Evolutionary conservation across 2,113 vertebrate genomes (phyloP), one percentile per base, ranked within the genome.

Genomic region (Otis tarda): DNA sequence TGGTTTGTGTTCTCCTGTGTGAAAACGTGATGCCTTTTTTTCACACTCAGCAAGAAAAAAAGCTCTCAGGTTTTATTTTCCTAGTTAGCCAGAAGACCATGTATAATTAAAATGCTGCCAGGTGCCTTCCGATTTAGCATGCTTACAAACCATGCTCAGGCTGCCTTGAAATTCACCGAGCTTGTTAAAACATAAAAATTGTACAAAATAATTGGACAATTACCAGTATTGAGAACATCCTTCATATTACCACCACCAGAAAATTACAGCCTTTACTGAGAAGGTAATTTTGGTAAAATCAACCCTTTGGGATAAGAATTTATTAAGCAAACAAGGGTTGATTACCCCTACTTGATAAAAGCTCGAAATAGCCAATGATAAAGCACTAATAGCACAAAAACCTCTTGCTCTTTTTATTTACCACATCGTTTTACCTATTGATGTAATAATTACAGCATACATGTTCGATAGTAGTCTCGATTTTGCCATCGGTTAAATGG

Each of bases 241-340:
- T 83, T 93, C 67, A 88, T 88, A 77, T 88, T 80, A 61, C 35
- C 55, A 85, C 41, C 0, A 83, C 41, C 0, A 5, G 83, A 92
- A 97, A 97, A 97, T 96, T 93, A 83, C 50, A 80, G 50, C 75
- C 68, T 93, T 88, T 86, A 41, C 83, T 20, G 59, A 39, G 6
- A 76, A 92, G 50, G 79, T 92, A 90, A 92, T 96, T 93, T 80
- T 92, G 85, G 80, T 77, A 90, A 97, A 92, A 95, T 92, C 79
- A 94, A 73, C 92, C 76, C 45, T 93, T 63, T 50, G 45, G 70
- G 63, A 50, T 79, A 92, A 79, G 83, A 94, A 94, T 88, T 88
- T 86, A 93, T 94, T 77, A 94, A 88, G 80, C 75, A 77, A 88
- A 75, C 57, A 86, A 83, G 88, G 37, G 71, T 47, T 92, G 85